phyloP scores from a whole-genome alignment of 2,113 vertebrate genomes.

The Catharus fuscescens region DNA sequence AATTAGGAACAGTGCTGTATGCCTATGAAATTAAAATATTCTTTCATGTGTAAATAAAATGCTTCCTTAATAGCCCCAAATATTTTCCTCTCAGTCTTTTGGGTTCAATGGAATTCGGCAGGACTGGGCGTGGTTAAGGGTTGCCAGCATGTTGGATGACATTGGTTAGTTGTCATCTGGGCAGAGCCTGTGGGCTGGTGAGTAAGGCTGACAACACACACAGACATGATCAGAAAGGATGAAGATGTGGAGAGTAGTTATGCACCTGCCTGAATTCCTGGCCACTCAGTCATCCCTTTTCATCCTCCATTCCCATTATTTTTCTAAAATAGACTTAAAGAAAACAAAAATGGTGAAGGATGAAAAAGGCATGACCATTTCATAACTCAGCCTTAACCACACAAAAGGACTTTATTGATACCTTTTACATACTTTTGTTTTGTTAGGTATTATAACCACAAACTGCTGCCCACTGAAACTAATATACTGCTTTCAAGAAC shows the following conservation, averaged over 20 bases:
- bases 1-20: not conserved
- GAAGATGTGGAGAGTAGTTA: not conserved
- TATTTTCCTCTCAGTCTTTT: not conserved
- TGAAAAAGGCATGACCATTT: not conserved
- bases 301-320: not conserved
- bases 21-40: not conserved
- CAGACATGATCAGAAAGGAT: not conserved
- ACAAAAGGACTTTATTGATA: not conserved
- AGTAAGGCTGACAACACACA: not conserved
- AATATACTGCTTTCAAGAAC: not conserved
- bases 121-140: not conserved
- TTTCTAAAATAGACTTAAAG: not conserved
- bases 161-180: not conserved
- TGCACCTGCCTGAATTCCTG: slow-evolving; percentile 18
- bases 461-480: not conserved
- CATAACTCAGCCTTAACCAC: not conserved
- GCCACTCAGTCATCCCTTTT: not conserved
- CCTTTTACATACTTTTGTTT: not conserved
- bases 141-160: not conserved
- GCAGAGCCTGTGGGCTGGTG: not conserved
- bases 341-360: not conserved
- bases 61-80: not conserved
- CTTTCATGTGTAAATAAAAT: not conserved
- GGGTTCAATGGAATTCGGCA: not conserved
- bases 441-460: not conserved